Base-by-base conservation (phyloP, 2,113 vertebrate species). In the Acanthochromis polyacanthus region DNA sequence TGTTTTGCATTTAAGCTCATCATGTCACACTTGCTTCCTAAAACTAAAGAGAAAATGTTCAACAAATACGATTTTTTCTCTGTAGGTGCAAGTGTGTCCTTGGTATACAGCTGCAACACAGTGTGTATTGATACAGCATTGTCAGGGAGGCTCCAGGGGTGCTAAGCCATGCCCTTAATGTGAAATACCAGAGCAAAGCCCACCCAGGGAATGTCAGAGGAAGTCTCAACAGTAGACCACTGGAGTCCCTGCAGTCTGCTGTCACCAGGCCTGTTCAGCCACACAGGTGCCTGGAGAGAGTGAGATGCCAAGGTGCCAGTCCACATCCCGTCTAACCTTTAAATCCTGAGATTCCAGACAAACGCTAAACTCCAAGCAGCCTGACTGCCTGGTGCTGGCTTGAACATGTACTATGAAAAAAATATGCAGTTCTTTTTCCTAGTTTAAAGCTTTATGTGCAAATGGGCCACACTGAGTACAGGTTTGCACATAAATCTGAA, bases 301-400 rank as follows among this genome's bases (percentile, higher is more conserved):
- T 25, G 80, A 86, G 82, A 92, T 83, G 88, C 75, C 91, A 90
- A 78, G 4, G 50, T 89, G 89, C 74, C 92, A 63, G 66, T 63
- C 53, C 69, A 40, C 66, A 92, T 92, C 87, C 78, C 48, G 75
- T 87, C 75, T 92, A 90, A 94, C 94, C 92, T 94, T 95, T 93
- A 88, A 45, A 70, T 59, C 58, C 20, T 30, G 71, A 86, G 87
- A 45, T 68, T 59, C 58, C 20, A 25, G 71, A 86, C 62, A 46
- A 65, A 56, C 40, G 36, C 77, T 75, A 74, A 80, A 56, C 80
- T 66, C 75, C 40, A 84, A 71, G 69, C 36, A 48, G 57, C n/a
- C 64, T 50, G 20, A 67, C 70, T 62, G 40, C 30, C 32, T 45
- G 69, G 25, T 62, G 69, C 8, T 63, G 58, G 40, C 50, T 48